Conservation (phyloP, 2,113 vertebrate genomes). For the Myrmecobius fasciatus region DNA sequence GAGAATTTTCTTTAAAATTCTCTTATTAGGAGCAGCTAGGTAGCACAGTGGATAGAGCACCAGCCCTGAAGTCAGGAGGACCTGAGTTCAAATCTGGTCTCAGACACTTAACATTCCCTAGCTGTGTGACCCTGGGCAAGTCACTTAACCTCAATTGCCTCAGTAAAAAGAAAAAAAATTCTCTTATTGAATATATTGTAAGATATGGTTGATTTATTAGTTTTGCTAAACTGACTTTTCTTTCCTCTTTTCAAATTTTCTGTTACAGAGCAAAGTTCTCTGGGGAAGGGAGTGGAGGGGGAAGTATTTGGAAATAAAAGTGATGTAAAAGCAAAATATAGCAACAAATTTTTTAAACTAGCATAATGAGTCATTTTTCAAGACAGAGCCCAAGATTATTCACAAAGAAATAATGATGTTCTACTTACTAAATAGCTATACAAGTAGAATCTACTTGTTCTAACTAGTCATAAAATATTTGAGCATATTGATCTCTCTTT, state of each 20-base stretch:
- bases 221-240: neutral
- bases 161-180: too few species aligned
- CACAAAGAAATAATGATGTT: neutral
- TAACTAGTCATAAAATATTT: neutral
- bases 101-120: too few species aligned
- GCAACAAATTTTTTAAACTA: neutral
- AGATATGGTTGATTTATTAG: neutral
- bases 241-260: neutral
- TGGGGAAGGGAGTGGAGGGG: neutral
- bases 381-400: neutral
- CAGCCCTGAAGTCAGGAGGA: too few species aligned
- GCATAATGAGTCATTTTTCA: neutral
- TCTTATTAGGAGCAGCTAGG: too few species aligned
- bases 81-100: too few species aligned
- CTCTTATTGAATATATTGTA: neutral
- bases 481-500: neutral
- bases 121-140: too few species aligned
- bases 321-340: conserved; percentile 1
- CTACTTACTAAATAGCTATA: neutral
- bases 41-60: too few species aligned
- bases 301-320: neutral
- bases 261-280: neutral
- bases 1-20: neutral
- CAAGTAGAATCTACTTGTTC: neutral
- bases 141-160: too few species aligned